Percentiles rank a stretch among this genome's conserved stretches.
Evolutionary conservation across 1,140 invertebrate species (phyloP).

Genomic region (Bombus cullumanus): DNA sequence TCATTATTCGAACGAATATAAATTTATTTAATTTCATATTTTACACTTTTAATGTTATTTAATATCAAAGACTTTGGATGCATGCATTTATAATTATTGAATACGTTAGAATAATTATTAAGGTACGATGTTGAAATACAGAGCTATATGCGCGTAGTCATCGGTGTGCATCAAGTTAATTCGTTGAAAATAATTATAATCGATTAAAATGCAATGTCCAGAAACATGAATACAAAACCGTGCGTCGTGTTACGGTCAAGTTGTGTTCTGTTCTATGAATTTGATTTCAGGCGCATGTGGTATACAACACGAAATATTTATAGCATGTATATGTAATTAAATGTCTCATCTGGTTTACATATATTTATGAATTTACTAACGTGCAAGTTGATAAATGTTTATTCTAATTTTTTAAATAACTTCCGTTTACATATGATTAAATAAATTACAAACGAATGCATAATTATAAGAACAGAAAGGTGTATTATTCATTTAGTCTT

Average conservation of each 20-base stretch:
- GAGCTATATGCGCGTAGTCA: not conserved
- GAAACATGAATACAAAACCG: not conserved
- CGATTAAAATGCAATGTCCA: slow-evolving; percentile 6
- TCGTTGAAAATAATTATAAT: not conserved
- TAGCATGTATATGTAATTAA: not conserved
- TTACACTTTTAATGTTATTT: not conserved
- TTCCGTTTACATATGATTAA: not conserved
- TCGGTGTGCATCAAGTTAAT: not conserved
- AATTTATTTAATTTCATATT: not conserved
- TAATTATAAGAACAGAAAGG: not conserved
- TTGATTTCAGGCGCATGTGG: not conserved
- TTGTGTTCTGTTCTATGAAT: not conserved
- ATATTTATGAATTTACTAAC: not conserved
- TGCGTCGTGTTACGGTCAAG: not conserved
- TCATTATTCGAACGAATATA: not conserved
- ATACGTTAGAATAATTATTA: not conserved
- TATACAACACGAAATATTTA: not conserved
- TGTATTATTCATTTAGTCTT: too few species aligned
- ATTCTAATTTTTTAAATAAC: not conserved
- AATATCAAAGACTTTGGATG: not conserved
- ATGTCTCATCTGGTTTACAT: not conserved
- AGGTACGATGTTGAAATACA: not conserved
- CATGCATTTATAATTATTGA: not conserved
- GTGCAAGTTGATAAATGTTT: not conserved
- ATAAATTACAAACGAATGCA: not conserved